Evolutionary conservation across 2,113 vertebrate genomes (phyloP).

Genomic region (Mastomys coucha): DNA sequence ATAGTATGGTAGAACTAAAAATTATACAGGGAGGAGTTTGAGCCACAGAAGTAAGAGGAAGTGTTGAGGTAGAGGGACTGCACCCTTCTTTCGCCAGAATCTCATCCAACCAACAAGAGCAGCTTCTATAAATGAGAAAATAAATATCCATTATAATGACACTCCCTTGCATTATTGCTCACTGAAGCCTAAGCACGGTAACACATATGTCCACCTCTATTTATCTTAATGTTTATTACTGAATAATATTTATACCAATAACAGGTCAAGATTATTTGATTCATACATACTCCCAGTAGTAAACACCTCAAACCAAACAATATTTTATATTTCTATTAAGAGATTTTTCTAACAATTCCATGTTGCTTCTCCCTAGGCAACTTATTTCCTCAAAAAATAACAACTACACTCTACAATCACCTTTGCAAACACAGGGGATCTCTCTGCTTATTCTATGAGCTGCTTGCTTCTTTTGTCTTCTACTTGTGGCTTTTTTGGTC

Average conservation of each 20-base stretch:
- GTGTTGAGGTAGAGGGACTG: neutral
- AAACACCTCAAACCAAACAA: neutral
- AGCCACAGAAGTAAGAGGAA: neutral
- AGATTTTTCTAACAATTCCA: neutral
- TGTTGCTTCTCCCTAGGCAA: neutral
- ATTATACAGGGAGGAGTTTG: neutral
- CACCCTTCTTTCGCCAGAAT: neutral
- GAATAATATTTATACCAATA: neutral
- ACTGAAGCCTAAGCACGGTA: fast-evolving
- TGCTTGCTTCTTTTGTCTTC: neutral
- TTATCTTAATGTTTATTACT: neutral
- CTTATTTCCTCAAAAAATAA: neutral
- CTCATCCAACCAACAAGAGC: neutral
- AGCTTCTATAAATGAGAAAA: neutral
- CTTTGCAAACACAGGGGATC: neutral
- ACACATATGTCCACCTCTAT: neutral
- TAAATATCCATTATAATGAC: neutral
- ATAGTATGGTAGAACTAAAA: neutral
- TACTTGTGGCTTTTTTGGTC: neutral
- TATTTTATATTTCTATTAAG: neutral
- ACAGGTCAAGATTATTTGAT: neutral
- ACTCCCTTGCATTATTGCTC: neutral
- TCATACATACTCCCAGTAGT: neutral
- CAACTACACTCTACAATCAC: neutral
- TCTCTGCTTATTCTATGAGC: neutral